Evolutionary conservation across 1,140 invertebrate genomes (phyloP).

Genomic region (Euura lappo): DNA sequence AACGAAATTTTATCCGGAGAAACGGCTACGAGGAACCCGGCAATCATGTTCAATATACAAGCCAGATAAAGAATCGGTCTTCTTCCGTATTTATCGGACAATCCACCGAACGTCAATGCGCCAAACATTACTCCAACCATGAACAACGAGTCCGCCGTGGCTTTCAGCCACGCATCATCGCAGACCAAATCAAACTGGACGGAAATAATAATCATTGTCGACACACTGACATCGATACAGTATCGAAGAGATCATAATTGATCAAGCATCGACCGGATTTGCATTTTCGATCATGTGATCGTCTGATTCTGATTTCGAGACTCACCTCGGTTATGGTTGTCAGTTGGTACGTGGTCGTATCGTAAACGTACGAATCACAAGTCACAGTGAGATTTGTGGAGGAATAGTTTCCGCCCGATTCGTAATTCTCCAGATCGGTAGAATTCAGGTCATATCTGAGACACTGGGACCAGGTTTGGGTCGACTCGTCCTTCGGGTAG

Average conservation of each 20-base stretch:
- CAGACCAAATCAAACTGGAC: slow-evolving; percentile 75
- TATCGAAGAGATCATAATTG: background rate
- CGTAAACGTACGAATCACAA: slow-evolving; percentile 68
- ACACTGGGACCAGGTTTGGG: slow-evolving; percentile 54
- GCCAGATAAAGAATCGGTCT: slow-evolving; percentile 69
- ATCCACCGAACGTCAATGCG: slow-evolving; percentile 72
- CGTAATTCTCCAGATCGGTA: slow-evolving; percentile 40
- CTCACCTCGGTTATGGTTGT: slow-evolving; percentile 71
- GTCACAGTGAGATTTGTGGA: slow-evolving; percentile 1
- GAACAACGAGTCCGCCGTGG: slow-evolving; percentile 72
- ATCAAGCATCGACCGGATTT: background rate
- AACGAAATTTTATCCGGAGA: slow-evolving; percentile 68
- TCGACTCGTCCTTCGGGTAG: slow-evolving; percentile 53
- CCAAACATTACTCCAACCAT: slow-evolving; percentile 78
- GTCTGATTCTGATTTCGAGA: background rate
- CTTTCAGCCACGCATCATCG: slow-evolving; percentile 63
- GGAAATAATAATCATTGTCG: slow-evolving; percentile 20
- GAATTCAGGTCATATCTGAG: slow-evolving; percentile 43
- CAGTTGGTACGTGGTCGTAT: slow-evolving; percentile 64
- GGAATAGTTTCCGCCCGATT: slow-evolving; percentile 45
- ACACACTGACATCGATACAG: background rate
- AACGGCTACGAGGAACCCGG: slow-evolving; percentile 64
- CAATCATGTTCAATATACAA: slow-evolving; percentile 66
- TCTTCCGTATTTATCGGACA: slow-evolving; percentile 72
- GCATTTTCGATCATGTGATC: too few relatives aligned